Conservation (phyloP, 2,113 vertebrate species). For the Strix uralensis region DNA sequence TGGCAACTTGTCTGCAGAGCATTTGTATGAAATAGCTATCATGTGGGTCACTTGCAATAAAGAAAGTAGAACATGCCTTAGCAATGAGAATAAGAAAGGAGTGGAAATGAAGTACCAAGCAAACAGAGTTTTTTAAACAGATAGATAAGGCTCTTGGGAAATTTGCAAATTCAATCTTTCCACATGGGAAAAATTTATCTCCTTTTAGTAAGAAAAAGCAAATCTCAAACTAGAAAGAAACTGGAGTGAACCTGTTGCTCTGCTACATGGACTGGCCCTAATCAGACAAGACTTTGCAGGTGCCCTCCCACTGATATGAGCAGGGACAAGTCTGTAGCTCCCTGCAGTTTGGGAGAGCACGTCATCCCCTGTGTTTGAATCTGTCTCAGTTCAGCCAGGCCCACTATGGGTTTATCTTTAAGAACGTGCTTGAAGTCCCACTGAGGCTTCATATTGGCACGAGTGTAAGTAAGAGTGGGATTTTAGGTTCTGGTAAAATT, state of each 20-base stretch:
- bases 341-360: background rate
- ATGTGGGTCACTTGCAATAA: fast-evolving
- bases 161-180: background rate
- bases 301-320: background rate
- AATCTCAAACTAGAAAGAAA: background rate
- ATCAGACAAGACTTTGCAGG: background rate
- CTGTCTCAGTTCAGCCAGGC: background rate
- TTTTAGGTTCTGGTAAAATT: background rate
- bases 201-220: background rate
- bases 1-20: background rate
- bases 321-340: background rate
- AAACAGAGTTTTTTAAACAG: background rate
- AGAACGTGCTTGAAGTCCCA: fast-evolving
- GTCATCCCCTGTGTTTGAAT: fast-evolving
- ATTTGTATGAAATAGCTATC: background rate
- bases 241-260: background rate
- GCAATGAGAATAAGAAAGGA: background rate
- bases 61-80: background rate
- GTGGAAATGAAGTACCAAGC: background rate
- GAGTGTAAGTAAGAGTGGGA: background rate
- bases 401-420: background rate
- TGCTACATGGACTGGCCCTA: fast-evolving
- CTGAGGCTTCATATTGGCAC: fast-evolving
- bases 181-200: fast-evolving
- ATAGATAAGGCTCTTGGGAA: background rate